These are phyloP conservation scores for Nothoprocta pentlandii DNA, from an alignment of 2,113 vertebrate genomes.

Conservation along the genomic window DNA sequence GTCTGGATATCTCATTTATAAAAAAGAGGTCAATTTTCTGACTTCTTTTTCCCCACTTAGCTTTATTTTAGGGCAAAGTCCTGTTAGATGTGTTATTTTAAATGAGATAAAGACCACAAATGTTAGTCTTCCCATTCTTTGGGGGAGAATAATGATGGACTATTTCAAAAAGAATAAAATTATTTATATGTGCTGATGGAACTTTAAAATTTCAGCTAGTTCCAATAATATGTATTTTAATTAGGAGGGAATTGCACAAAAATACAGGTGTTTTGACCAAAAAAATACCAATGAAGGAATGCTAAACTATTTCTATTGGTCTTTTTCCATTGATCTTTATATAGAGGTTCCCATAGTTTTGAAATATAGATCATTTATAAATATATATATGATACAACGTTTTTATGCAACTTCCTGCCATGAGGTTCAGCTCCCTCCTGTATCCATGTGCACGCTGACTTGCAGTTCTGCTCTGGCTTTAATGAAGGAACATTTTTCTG, in stretches of 20 bases:
- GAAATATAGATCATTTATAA: not conserved
- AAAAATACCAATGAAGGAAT: not conserved
- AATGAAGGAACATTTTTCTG: not conserved
- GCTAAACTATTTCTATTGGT: not conserved
- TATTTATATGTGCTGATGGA: not conserved
- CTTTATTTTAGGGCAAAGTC: not conserved
- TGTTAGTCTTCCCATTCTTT: not conserved
- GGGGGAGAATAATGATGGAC: accelerated
- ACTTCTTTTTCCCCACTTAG: not conserved
- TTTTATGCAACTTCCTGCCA: not conserved
- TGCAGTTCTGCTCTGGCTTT: not conserved
- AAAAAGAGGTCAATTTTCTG: not conserved
- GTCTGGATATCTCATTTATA: not conserved
- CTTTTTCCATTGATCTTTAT: not conserved
- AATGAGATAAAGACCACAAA: not conserved
- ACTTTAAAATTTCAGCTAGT: not conserved
- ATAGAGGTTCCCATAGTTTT: not conserved
- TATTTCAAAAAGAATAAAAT: not conserved
- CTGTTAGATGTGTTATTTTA: not conserved
- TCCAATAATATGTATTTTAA: not conserved
- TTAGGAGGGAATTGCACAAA: not conserved
- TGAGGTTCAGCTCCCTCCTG: not conserved
- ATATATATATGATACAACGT: not conserved
- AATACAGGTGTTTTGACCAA: not conserved
- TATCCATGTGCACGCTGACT: not conserved